Conservation (phyloP, 2,113 vertebrate species). For the Strix uralensis region DNA sequence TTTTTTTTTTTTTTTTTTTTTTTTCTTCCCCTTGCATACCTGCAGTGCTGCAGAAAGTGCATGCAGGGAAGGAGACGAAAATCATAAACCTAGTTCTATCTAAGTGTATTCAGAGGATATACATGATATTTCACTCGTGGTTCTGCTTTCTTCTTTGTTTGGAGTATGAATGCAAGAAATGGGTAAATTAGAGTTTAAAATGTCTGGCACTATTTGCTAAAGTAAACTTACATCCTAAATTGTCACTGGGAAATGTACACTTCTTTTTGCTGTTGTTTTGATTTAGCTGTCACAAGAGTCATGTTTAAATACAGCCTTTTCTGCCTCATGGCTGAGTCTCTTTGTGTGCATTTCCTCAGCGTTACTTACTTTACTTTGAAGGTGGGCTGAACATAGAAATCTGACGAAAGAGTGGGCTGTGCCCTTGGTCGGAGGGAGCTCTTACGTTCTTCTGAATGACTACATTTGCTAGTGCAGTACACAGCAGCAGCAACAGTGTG, state of each 20-base stretch:
- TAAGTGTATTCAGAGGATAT: not conserved
- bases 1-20: no score
- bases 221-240: not conserved
- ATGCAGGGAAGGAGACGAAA: not conserved
- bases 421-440: slow-evolving; percentile 24
- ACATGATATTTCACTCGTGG: not conserved
- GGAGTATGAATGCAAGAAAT: not conserved
- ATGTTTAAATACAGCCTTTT: not conserved
- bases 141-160: not conserved
- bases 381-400: slow-evolving; percentile 69
- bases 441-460: slow-evolving; percentile 7
- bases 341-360: not conserved
- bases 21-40: rapidly evolving
- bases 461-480: slow-evolving; percentile 34
- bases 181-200: not conserved
- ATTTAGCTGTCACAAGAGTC: not conserved
- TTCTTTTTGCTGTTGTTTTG: slow-evolving; percentile 18
- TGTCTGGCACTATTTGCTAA: not conserved
- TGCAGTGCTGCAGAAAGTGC: not conserved
- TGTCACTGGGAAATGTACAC: not conserved
- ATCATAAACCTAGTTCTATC: not conserved
- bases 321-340: not conserved
- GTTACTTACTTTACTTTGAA: slow-evolving; percentile 26
- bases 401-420: slow-evolving; percentile 77
- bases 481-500: slow-evolving; percentile 48